Evolutionary conservation across 2,113 vertebrate species (phyloP).

Genomic region (Alosa alosa): DNA sequence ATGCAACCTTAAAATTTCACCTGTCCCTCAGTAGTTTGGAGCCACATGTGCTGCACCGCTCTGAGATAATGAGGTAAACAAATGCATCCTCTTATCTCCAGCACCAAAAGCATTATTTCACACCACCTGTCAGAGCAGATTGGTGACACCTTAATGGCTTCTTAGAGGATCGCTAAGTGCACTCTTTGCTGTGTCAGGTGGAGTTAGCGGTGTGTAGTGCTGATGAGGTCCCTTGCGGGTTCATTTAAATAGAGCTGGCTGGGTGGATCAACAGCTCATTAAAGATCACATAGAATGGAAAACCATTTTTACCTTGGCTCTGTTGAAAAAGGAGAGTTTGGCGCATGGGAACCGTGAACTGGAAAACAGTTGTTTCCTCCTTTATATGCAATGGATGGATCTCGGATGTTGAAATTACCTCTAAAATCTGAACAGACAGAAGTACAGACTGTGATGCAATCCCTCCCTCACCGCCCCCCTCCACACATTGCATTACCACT

Average conservation of each 20-base stretch:
- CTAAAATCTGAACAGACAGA: too few relatives aligned
- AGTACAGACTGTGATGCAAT: too few relatives aligned
- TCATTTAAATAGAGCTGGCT: neutral
- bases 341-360: too few relatives aligned
- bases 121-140: neutral
- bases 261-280: neutral
- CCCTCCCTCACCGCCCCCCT: too few relatives aligned
- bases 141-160: neutral
- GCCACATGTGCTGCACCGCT: neutral
- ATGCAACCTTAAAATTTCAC: neutral
- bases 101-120: neutral
- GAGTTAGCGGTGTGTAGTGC: neutral
- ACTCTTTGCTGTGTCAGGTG: neutral
- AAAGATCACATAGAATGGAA: too few relatives aligned
- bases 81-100: neutral
- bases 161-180: neutral
- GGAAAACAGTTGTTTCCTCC: too few relatives aligned
- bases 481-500: too few relatives aligned
- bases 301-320: too few relatives aligned
- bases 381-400: too few relatives aligned
- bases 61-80: slow-evolving; percentile 11
- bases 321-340: neutral
- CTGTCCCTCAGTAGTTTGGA: neutral
- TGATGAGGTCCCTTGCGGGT: slow-evolving; percentile 2
- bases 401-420: too few relatives aligned